These are phyloP conservation scores for Haliclona indistincta DNA, from an alignment of 37 sponge, comb jelly and placozoan genomes.

Conservation along the genomic window DNA sequence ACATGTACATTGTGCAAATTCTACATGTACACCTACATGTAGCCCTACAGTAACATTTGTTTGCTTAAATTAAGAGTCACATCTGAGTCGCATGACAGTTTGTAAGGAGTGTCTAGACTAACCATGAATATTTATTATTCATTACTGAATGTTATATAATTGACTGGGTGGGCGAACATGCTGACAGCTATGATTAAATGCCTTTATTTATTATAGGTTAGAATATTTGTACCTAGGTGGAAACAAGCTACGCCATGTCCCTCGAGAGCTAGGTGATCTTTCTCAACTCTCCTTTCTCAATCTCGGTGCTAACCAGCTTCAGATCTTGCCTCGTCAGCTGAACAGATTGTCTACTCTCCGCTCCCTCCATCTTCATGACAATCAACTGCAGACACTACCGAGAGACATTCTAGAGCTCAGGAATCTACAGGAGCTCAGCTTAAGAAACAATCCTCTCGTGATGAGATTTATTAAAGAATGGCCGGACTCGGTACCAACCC, in stretches of 20 bases:
- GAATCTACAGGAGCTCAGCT: slow-evolving; percentile 74
- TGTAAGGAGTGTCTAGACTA: too few species aligned
- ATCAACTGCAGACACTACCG: slow-evolving; percentile 81
- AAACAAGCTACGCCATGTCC: slow-evolving; percentile 58
- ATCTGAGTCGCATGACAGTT: too few species aligned
- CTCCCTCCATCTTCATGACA: slow-evolving; percentile 79
- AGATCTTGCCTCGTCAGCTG: slow-evolving; percentile 58
- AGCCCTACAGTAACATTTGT: too few species aligned
- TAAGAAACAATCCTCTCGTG: slow-evolving; percentile 86
- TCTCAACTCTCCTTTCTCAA: slow-evolving; percentile 45
- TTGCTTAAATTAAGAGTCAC: too few species aligned
- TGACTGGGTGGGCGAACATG: too few species aligned
- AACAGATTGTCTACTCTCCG: slow-evolving; percentile 46
- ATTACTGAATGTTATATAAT: too few species aligned
- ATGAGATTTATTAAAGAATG: slow-evolving; percentile 73
- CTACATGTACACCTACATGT: too few species aligned
- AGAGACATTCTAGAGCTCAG: slow-evolving; percentile 61
- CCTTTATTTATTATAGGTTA: slow-evolving; percentile 54
- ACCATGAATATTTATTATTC: too few species aligned
- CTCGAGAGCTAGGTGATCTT: slow-evolving; percentile 70
- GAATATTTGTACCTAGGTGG: slow-evolving; percentile 85
- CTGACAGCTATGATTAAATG: too few species aligned
- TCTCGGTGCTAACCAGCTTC: slow-evolving; percentile 70
- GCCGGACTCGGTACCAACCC: slow-evolving; percentile 49
- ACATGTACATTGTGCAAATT: too few species aligned